Base-by-base conservation (phyloP, 2,797 vertebrate genomes). In the Vireo griseus region DNA sequence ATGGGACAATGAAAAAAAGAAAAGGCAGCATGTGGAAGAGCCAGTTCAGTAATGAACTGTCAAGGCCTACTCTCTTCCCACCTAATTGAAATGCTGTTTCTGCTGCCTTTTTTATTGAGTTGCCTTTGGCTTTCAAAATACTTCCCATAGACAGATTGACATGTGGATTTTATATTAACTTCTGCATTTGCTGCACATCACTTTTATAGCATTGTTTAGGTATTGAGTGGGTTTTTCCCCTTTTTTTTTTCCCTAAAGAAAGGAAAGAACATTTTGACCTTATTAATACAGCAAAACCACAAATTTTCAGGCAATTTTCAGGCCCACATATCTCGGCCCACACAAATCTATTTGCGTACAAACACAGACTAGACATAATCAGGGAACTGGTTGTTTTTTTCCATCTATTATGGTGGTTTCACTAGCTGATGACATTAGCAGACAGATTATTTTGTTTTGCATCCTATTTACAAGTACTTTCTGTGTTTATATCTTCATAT, bases 101-200 rank as follows among this genome's bases (percentile, higher is more conserved):
- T 94, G 45, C 45, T 91, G 55, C 55, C 66, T 94, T 75, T 96
- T 96, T 96, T 94, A 96, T 82, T 88, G 81, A 93, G 66, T 95
- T 93, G 92, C 91, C 94, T 91, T 95, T 96, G 94, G 93, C 92
- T 97, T 96, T 95, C 62, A 94, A 95, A 92, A 94, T 82, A 73
- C 83, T 85, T 82, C 54, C 91, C 88, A 92, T 17, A 31, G 93
- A 91, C 81, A 95, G 94, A 80, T 80, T 91, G 87, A 87, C 95
- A 93, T 88, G 90, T 91, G 94, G 92, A 67, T 92, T 97, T 94
- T 90, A 94, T 97, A 92, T 97, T 94, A 97, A 91, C 86, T 88
- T 86, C 87, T 90, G 57, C 20, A 73, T 68, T 86, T 92, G 63
- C 92, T 88, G 82, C 69, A 84, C 65, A 94, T 95, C 75, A 47